Base-by-base conservation (phyloP, 2,888 invertebrate species). In the Agriotes lineatus region DNA sequence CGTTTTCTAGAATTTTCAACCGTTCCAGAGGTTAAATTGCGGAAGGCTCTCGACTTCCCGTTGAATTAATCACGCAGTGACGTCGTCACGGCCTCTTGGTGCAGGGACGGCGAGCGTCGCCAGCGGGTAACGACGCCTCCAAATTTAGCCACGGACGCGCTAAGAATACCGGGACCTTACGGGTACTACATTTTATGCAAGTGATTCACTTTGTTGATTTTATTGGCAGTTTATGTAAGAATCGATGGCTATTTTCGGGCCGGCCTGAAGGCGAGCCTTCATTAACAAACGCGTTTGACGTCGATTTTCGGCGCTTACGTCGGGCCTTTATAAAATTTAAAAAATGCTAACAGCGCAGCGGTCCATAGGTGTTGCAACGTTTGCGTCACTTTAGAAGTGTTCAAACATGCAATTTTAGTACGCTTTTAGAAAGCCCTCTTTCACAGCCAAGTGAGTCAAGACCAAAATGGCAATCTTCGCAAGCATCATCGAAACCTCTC, bases 71-170 rank as follows among this genome's bases (percentile, higher is more conserved):
- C 37, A 14, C 2, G 18, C 6, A 16, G n/a, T 61, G 67, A 67
- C 67, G 67, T 57, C 22, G 35, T 39, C 18, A 54, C 45, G 39
- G n/a, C 45, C 33, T 56, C 50, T 48, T 54, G 33, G 12, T 61
- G 67, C 57, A 57, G 50, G 62, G 48, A 58, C 63, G 58, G 66
- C 19, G 56, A 59, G 71, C 78, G 76, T 75, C 78, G 67, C 52
- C 70, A 77, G 74, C 78, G 77, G 75, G 67, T 59, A 71, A 72
- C 76, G 74, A 72, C 79, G 78, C 78, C 78, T 82, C 82, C 82
- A 82, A 81, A 81, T 82, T 82, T 82, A 82, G 82, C 74, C 81
- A 80, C 80, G 79, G 72, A 59, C 72, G 71, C 70, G 72, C 75
- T 76, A 56, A 74, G 74, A 74, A 70, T 33, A 61, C 62, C 50